These are phyloP conservation scores for Palloptera scutellata DNA, from an alignment of 2,888 invertebrate species.

Conservation along the genomic window DNA sequence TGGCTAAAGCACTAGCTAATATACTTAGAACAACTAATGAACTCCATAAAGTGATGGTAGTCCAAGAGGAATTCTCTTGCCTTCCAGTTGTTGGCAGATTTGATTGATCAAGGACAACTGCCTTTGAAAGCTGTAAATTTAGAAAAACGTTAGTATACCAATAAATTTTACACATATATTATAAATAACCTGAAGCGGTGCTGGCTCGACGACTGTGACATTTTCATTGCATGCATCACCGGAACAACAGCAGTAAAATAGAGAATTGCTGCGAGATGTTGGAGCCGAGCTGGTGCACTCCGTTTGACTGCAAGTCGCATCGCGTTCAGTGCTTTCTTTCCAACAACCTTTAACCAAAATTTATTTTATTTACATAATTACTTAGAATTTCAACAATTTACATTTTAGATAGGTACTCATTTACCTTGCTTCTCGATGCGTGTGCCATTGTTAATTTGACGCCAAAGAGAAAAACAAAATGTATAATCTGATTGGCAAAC, in stretches of 20 bases:
- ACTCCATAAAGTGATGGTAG: constrained; percentile 42
- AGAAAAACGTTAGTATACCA: not conserved
- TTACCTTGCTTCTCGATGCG: constrained; percentile 55
- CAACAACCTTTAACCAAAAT: constrained; percentile 65
- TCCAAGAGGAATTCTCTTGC: constrained; percentile 37
- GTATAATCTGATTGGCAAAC: constrained; percentile 53
- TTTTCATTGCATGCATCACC: constrained; percentile 78
- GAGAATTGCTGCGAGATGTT: constrained; percentile 58
- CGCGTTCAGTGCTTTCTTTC: constrained; percentile 66
- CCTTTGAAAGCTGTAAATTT: constrained; percentile 45
- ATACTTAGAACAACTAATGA: constrained; percentile 41
- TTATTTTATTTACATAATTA: not conserved
- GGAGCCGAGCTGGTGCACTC: constrained; percentile 70
- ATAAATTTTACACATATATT: not conserved
- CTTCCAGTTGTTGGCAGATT: constrained; percentile 24
- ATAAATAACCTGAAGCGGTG: constrained; percentile 52
- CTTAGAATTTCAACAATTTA: no score
- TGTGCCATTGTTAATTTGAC: constrained; percentile 50
- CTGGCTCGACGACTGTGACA: constrained; percentile 55
- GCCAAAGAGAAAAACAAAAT: constrained; percentile 57
- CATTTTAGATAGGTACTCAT: not conserved
- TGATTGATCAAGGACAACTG: constrained; percentile 37
- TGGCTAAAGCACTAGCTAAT: constrained; percentile 43
- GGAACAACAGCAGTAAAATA: constrained; percentile 84
- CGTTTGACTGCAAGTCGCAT: constrained; percentile 66